Evolutionary conservation across 2,888 invertebrate species (phyloP), one percentile per base, ranked within the genome.

Genomic region (Blastobasis lacticolella): DNA sequence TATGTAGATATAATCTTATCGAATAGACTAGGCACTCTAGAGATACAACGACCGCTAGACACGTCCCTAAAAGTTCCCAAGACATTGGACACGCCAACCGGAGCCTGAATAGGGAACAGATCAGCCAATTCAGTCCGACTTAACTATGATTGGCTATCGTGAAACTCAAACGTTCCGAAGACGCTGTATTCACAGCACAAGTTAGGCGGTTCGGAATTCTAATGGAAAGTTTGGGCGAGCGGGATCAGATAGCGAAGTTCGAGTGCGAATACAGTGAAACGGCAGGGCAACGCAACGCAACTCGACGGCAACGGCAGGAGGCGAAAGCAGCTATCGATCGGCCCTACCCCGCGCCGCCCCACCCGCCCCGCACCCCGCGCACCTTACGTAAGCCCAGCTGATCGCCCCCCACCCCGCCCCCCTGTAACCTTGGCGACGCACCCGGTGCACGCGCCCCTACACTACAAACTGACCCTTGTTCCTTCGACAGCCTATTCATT

Each of bases 371-470:
- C 60, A 60, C 69, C 68, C 74, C 71, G 70, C 71, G 68, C 69
- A 76, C 82, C 81, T 86, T 86, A 86, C 85, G 81, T 86, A 86
- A 86, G 80, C 74, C 81, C 86, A 86, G 86, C 86, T 86, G 86
- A 86, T 86, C 84, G 78, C 79, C 78, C 81, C 84, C 80, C 23
- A 23, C 23, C n/a, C 42, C 41, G 41, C 41, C 42, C 77, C 81
- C 82, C 81, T 64, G 84, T 85, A 86, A 85, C 86, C 85, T 86
- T 85, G 84, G 73, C 76, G 80, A 85, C 84, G 74, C 73, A 74
- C 74, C 71, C 73, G 71, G 70, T 73, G 79, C 76, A 79, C 76
- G 75, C 75, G 67, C 65, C 67, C 63, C 66, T 60, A 57, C 10
- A 10, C 9, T 23, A 7, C 49, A 40, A 38, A 36, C 41, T 23